Evolutionary conservation across 1,140 invertebrate genomes (phyloP).

Genomic region (Drosophila mauritiana): DNA sequence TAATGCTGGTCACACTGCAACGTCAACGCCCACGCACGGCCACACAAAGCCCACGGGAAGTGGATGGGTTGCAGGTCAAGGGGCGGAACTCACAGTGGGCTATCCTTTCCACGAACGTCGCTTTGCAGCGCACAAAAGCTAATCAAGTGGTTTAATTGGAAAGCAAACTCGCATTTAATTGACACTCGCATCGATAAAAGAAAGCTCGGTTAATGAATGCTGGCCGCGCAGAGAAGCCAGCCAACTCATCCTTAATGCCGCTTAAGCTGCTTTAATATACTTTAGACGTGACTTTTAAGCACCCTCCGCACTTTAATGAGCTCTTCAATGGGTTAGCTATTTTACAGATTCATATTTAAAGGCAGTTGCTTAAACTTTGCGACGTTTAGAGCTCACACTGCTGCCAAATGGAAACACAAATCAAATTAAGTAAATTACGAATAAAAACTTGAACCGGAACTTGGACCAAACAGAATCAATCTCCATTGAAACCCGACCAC

Average conservation of each 20-base stretch:
- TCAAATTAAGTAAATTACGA: slow-evolving; percentile 31
- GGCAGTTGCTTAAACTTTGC: no score
- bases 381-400: neutral
- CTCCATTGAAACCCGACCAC: slow-evolving; percentile 28
- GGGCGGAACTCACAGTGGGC: neutral
- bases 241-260: neutral
- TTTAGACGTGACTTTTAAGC: neutral
- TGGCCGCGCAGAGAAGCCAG: slow-evolving; percentile 11
- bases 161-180: slow-evolving; percentile 80
- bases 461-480: slow-evolving; percentile 26
- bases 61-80: slow-evolving; percentile 3
- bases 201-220: slow-evolving; percentile 39
- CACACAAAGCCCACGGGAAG: neutral
- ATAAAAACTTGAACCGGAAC: slow-evolving; percentile 3
- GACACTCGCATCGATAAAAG: slow-evolving; percentile 64
- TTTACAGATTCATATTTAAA: neutral
- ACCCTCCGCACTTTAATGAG: slow-evolving; percentile 11
- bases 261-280: slow-evolving; percentile 21
- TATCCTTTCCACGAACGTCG: no score
- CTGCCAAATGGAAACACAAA: slow-evolving; percentile 9
- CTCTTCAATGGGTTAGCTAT: neutral
- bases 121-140: slow-evolving; percentile 48
- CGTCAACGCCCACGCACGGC: slow-evolving; percentile 23
- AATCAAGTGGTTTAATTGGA: slow-evolving; percentile 82
- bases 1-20: slow-evolving; percentile 45